phyloP scores from a whole-genome alignment of 2,888 invertebrate genomes.

The Lycaena phlaeas region DNA sequence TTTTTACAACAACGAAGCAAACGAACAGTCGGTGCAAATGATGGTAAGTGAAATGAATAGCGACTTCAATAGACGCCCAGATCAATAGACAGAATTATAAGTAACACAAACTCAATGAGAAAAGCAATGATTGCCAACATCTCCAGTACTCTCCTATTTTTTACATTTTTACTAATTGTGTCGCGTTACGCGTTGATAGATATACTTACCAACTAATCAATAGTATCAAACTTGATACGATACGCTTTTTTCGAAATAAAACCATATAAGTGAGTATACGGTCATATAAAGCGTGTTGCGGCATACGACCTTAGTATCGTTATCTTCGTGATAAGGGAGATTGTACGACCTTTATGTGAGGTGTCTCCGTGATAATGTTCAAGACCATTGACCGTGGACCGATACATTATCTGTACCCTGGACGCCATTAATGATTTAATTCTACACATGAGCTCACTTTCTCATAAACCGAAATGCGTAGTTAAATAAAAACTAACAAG shows the following conservation, averaged over 20 bases:
- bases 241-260: not conserved
- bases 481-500: not conserved
- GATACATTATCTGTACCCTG: slow-evolving; percentile 17
- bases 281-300: slow-evolving; percentile 33
- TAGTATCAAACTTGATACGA: no score
- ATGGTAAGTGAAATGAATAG: no score
- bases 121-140: no score
- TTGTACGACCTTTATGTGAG: slow-evolving; percentile 63
- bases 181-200: no score
- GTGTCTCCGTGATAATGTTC: slow-evolving; percentile 49
- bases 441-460: not conserved
- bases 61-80: no score
- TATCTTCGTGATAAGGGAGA: slow-evolving; percentile 61
- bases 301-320: slow-evolving; percentile 56
- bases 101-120: no score
- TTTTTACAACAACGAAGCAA: no score
- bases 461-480: not conserved
- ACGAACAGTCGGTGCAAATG: no score
- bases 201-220: no score
- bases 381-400: slow-evolving; percentile 64
- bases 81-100: no score
- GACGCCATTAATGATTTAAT: not conserved
- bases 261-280: slow-evolving; percentile 11
- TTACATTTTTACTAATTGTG: no score
- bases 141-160: no score